Evolutionary conservation across 2,888 invertebrate genomes (phyloP), one percentile per base, ranked within the genome.

Genomic region (Eugnorisma glareosa): DNA sequence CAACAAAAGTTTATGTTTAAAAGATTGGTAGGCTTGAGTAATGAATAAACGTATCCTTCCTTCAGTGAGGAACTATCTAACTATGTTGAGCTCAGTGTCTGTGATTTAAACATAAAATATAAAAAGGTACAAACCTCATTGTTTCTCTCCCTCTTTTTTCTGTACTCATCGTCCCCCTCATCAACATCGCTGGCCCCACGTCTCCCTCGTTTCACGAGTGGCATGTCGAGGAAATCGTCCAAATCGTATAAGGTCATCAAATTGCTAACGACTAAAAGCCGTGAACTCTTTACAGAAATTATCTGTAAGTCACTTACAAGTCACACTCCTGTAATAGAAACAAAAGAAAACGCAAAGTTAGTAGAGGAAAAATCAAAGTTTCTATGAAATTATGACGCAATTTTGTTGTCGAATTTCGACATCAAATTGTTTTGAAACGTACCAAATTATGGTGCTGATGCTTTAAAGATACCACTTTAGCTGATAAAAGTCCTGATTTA

Each of bases 121-220:
- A 28, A 24, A 73, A 51, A 4, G 35, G 0, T 15, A 75, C 76
- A 59, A 94, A 98, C 98, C 97, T 98, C 97, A 94, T 98, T 98
- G 94, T 98, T 98, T 89, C 98, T 97, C 89, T 98, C 98, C 61
- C 98, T 96, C 75, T 97, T 97, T 86, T 97, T 97, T 77, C 98
- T 97, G 91, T 98, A 98, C 86, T 98, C 98, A 18, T 97, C 98
- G 72, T 97, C 97, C 57, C 97, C 98, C 85, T 98, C 98, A 72
- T 97, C 97, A 18, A 97, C 97, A 80, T 98, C 98, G 75, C 97
- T 97, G 74, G 97, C 96, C 15, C 93, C 94, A 71, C 93, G 93
- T 89, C 93, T 93, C 79, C 92, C 93, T 83, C 95, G 93, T 89
- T 96, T 96, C 6, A 91, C 92, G 76, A 96, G 96, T 90, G 96